Conservation (phyloP, 2,888 invertebrate species). For the Apantesis nais region DNA sequence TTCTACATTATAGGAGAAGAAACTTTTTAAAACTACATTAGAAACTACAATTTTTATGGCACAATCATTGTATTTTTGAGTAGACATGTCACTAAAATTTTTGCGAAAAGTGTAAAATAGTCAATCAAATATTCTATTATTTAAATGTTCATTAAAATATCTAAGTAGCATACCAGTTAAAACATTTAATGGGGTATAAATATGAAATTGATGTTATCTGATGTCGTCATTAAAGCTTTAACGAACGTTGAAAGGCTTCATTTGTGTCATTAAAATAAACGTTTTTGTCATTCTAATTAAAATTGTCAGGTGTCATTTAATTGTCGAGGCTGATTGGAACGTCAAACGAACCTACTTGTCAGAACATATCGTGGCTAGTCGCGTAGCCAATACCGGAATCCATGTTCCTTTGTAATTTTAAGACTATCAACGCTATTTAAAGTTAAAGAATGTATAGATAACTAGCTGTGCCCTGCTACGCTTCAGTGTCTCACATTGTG, state of each 20-base stretch:
- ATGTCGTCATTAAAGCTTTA: slow-evolving; percentile 28
- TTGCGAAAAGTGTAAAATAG: not conserved
- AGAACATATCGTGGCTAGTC: not conserved
- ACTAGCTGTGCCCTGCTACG: not conserved
- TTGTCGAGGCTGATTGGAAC: slow-evolving; percentile 22
- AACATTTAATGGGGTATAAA: slow-evolving; percentile 9
- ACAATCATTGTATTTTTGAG: not conserved
- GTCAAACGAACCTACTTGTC: slow-evolving; percentile 11
- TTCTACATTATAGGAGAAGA: not conserved
- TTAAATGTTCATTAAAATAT: slow-evolving; percentile 1
- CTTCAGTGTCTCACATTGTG: too few species aligned
- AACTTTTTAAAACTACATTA: not conserved
- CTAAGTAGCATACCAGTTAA: slow-evolving; percentile 11
- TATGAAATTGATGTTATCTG: slow-evolving; percentile 33
- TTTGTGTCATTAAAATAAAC: slow-evolving; percentile 45
- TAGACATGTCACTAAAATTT: not conserved
- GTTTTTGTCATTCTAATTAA: slow-evolving; percentile 48
- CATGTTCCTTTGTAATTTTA: not conserved
- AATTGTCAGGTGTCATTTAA: slow-evolving; percentile 30
- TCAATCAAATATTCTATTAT: not conserved
- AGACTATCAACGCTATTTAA: not conserved
- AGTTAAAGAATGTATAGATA: not conserved
- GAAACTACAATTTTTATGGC: too few species aligned
- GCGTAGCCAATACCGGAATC: not conserved
- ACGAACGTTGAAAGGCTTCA: slow-evolving; percentile 28